These are phyloP conservation scores for Ophthalmolycus amberensis DNA, from an alignment of 2,113 vertebrate genomes.

Conservation along the genomic window DNA sequence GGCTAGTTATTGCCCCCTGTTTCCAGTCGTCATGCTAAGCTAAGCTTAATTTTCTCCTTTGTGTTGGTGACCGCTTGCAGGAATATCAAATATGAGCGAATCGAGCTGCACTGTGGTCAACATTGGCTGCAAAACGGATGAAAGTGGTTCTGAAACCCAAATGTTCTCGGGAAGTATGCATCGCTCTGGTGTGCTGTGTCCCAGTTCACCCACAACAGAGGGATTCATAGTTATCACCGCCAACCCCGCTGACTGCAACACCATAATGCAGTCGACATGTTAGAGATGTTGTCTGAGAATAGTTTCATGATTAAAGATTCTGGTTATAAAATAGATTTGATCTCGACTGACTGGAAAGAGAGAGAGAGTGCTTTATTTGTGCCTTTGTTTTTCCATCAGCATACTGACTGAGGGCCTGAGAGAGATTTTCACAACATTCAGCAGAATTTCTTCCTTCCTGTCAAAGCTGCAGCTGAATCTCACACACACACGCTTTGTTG, in stretches of 20 bases:
- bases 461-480: constrained; percentile 38
- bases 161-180: constrained; percentile 51
- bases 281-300: constrained; percentile 6
- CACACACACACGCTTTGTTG: constrained; percentile 11
- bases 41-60: background rate
- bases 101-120: constrained; percentile 22
- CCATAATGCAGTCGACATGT: background rate
- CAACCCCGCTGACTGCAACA: constrained; percentile 13
- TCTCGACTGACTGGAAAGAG: constrained; percentile 9
- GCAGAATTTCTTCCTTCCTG: constrained; percentile 77
- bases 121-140: constrained; percentile 35
- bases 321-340: constrained; percentile 18
- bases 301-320: constrained; percentile 13
- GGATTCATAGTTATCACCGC: constrained; percentile 22
- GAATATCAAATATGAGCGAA: constrained; percentile 14
- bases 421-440: constrained; percentile 64
- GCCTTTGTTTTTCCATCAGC: constrained; percentile 51
- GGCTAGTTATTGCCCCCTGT: background rate
- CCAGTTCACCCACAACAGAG: constrained; percentile 38
- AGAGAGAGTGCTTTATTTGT: constrained; percentile 43
- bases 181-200: constrained; percentile 32
- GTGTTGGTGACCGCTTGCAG: background rate
- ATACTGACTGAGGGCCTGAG: constrained; percentile 32
- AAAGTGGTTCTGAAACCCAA: constrained; percentile 41
- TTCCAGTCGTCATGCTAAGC: background rate